Conservation (phyloP, 2,797 vertebrate genomes). For the Lagocephalus sceleratus region DNA sequence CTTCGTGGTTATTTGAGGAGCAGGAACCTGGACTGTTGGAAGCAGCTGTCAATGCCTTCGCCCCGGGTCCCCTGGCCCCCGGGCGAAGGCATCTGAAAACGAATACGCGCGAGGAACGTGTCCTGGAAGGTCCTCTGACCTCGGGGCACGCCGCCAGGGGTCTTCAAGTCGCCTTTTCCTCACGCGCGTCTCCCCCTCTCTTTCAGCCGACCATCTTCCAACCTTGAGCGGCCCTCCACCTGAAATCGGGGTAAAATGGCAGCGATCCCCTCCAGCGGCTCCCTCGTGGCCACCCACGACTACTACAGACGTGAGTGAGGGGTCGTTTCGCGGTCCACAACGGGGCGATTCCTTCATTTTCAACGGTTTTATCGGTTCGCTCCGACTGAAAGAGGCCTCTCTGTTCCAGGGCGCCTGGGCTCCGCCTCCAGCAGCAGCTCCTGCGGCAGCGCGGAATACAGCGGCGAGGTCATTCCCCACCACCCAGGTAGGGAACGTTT, state of each 20-base stretch:
- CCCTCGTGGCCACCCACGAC: constrained; percentile 92
- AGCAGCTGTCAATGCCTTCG: constrained; percentile 49
- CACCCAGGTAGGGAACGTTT: constrained; percentile 74
- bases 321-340: too few species aligned
- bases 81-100: not conserved
- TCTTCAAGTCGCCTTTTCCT: too few species aligned
- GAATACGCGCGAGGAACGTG: not conserved
- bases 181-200: constrained; percentile 1
- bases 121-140: not conserved
- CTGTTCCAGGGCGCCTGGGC: constrained; percentile 84
- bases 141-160: too few species aligned
- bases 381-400: not conserved
- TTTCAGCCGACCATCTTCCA: constrained; percentile 55
- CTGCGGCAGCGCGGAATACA: constrained; percentile 85
- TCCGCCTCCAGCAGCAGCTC: constrained; percentile 93
- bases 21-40: constrained; percentile 8
- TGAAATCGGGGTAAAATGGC: constrained; percentile 82
- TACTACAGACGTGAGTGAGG: constrained; percentile 89
- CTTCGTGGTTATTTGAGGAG: not conserved
- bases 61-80: constrained; percentile 10
- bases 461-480: constrained; percentile 89
- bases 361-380: too few species aligned
- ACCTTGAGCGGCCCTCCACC: constrained; percentile 51
- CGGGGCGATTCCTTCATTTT: too few species aligned
- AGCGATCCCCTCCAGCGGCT: constrained; percentile 92